These are phyloP conservation scores for Haliclona indistincta DNA, from an alignment of 37 sponge, comb jelly and placozoan genomes.

Conservation along the genomic window DNA sequence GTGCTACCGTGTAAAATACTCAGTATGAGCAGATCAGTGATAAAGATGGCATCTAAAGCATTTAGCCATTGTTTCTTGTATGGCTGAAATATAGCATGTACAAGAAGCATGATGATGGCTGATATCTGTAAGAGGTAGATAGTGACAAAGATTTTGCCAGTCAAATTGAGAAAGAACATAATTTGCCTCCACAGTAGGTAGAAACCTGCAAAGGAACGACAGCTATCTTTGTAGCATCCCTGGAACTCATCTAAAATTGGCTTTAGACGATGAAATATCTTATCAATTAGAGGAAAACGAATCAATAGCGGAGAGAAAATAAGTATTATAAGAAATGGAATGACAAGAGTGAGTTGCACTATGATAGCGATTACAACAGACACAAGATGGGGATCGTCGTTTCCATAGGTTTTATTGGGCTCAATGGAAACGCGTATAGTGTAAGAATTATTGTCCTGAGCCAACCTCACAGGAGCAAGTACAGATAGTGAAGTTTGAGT, in stretches of 20 bases:
- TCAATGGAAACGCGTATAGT: constrained; percentile 4
- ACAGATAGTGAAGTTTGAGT: constrained; percentile 13
- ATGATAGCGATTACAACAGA: constrained; percentile 43
- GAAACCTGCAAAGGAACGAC: constrained; percentile 57
- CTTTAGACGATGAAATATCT: constrained; percentile 19
- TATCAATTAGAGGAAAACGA: background rate
- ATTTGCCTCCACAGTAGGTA: constrained; percentile 41
- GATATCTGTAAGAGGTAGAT: constrained; percentile 14
- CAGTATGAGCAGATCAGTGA: constrained; percentile 19
- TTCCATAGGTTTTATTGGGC: constrained; percentile 4
- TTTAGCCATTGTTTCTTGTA: constrained; percentile 28
- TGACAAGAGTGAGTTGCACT: constrained; percentile 4
- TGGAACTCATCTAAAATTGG: constrained; percentile 57
- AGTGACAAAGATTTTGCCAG: background rate
- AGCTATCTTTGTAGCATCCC: constrained; percentile 31
- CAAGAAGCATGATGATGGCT: background rate
- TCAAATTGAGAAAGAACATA: constrained; percentile 14
- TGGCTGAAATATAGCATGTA: constrained; percentile 18
- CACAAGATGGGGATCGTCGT: constrained; percentile 7
- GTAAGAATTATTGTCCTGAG: background rate
- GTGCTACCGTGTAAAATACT: constrained; percentile 10
- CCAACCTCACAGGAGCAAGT: constrained; percentile 4
- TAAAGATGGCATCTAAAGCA: constrained; percentile 12
- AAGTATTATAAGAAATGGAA: constrained; percentile 12
- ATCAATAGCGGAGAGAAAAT: constrained; percentile 35